These are phyloP conservation scores for Chelonus insularis DNA, from an alignment of 1,140 invertebrate genomes.

Conservation along the genomic window DNA sequence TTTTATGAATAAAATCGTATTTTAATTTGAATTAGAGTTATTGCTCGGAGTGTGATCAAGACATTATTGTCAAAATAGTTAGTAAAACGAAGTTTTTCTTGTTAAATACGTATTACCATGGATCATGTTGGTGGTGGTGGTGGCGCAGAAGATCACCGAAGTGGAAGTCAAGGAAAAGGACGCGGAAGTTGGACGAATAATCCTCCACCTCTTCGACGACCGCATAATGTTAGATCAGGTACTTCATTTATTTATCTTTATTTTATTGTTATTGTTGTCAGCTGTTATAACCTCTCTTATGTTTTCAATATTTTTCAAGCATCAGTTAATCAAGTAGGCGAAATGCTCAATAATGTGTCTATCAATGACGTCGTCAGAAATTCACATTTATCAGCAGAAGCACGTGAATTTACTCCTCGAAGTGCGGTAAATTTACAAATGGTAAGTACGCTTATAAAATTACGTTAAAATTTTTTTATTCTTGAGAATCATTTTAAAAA, in stretches of 20 bases:
- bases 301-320: not conserved
- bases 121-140: conserved; percentile 16
- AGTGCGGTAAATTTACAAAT: conserved; percentile 6
- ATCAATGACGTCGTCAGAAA: conserved; percentile 24
- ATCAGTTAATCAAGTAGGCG: conserved; percentile 17
- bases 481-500: no score
- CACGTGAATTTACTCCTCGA: conserved; percentile 21
- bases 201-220: conserved; percentile 17
- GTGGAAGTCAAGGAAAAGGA: conserved; percentile 18
- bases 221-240: conserved; percentile 14
- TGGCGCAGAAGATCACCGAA: conserved; percentile 16
- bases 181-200: conserved; percentile 11
- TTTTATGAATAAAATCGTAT: not conserved
- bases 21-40: no score
- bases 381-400: conserved; percentile 13
- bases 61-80: no score
- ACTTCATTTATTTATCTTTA: not conserved
- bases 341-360: conserved; percentile 18
- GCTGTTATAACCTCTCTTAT: conserved; percentile 15
- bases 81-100: not conserved
- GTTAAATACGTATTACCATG: conserved; percentile 1
- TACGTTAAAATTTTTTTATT: not conserved
- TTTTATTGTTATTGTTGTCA: conserved; percentile 2
- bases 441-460: conserved; percentile 2
- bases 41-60: no score